Conservation (phyloP, 1,140 invertebrate species). For the Drosophila tristis region DNA sequence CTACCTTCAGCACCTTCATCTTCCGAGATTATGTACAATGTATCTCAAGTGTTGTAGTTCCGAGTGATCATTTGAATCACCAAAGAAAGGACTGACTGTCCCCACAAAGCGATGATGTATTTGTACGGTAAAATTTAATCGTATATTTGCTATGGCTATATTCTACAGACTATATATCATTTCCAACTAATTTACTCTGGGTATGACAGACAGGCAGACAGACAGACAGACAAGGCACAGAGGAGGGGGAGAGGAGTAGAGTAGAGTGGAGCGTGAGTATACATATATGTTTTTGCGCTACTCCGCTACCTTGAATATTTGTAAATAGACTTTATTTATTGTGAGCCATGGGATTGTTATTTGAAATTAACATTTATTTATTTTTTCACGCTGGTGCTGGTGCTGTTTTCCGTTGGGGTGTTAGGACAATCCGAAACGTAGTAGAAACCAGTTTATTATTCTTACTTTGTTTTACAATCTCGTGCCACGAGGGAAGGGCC, state of each 20-base stretch:
- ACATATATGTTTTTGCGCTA: constrained; percentile 1
- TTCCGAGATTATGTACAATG: too few species aligned
- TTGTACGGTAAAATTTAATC: too few species aligned
- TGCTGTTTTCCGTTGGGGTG: constrained; percentile 10
- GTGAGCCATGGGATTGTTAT: constrained; percentile 44
- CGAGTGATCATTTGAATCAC: too few species aligned
- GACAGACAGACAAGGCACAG: background rate
- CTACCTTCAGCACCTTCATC: too few species aligned
- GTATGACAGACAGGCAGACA: too few species aligned
- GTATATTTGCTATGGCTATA: too few species aligned
- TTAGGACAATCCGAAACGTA: constrained; percentile 9
- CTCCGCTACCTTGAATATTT: constrained; percentile 43
- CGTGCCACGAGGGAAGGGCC: constrained; percentile 2
- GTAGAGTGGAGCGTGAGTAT: constrained; percentile 14
- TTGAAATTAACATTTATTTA: constrained; percentile 47
- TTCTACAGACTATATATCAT: too few species aligned
- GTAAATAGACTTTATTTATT: constrained; percentile 47
- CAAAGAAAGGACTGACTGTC: too few species aligned
- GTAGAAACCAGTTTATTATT: constrained; percentile 43
- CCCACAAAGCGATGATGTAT: too few species aligned
- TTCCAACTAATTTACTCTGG: too few species aligned
- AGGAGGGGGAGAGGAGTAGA: constrained; percentile 25
- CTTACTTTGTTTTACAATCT: constrained; percentile 13
- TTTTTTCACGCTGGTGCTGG: constrained; percentile 25
- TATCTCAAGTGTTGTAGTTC: too few species aligned